Evolutionary conservation across 2,797 vertebrate genomes (phyloP).

Genomic region (Micrastur ruficollis): DNA sequence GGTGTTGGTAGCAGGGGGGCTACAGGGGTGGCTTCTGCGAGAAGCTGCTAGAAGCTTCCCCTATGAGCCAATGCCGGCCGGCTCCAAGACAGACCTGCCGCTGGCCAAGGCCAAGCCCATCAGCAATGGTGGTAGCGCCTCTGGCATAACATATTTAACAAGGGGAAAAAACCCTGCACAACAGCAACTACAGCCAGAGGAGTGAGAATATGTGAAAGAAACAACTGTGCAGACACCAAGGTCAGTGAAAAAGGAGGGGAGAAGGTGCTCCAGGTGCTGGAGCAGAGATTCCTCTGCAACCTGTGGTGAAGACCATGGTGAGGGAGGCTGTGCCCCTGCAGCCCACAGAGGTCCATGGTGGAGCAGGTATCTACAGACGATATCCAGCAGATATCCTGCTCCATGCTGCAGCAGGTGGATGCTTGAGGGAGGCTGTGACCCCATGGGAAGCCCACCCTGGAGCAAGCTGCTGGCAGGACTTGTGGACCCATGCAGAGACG

Average conservation of each 20-base stretch:
- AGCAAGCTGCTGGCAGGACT: too few relatives aligned
- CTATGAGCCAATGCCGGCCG: not conserved
- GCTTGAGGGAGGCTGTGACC: too few relatives aligned
- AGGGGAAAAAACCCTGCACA: too few relatives aligned
- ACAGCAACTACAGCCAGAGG: not conserved
- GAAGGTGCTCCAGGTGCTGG: not conserved
- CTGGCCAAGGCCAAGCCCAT: not conserved
- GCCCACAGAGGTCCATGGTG: not conserved
- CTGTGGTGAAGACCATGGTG: not conserved
- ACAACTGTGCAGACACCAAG: not conserved
- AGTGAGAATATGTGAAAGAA: not conserved
- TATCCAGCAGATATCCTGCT: too few relatives aligned
- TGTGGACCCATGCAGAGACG: too few relatives aligned
- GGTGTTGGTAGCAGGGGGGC: not conserved
- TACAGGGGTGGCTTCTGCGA: not conserved
- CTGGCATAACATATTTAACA: too few relatives aligned
- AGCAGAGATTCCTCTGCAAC: not conserved
- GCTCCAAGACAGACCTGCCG: not conserved
- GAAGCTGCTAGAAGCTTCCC: not conserved
- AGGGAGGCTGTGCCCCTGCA: too few relatives aligned
- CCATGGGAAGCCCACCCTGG: too few relatives aligned
- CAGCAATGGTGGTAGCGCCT: not conserved
- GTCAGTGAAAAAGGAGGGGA: not conserved
- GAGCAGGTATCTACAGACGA: too few relatives aligned
- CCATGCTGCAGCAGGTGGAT: too few relatives aligned